Evolutionary conservation across 2,888 invertebrate genomes (phyloP).

Genomic region (Pseudococcus jackbeardsleyi): DNA sequence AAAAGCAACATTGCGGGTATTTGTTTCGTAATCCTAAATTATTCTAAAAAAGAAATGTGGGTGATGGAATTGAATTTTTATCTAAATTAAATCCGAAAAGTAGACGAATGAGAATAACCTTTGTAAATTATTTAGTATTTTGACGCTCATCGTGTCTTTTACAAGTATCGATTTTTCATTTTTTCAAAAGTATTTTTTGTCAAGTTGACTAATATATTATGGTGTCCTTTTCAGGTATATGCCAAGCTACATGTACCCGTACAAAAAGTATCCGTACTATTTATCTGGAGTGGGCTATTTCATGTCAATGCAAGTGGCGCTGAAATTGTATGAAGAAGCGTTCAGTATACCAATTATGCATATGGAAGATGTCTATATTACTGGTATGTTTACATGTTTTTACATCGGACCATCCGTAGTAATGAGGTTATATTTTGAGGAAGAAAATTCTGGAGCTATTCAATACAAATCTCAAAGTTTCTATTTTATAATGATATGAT

Average conservation of each 20-base stretch:
- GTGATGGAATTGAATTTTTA: not conserved
- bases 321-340: slow-evolving; percentile 77
- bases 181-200: not conserved
- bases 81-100: not conserved
- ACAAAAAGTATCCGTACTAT: slow-evolving; percentile 82
- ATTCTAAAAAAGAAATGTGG: not conserved
- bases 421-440: too few species aligned
- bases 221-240: slow-evolving; percentile 76
- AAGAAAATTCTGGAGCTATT: too few species aligned
- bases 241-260: slow-evolving; percentile 82
- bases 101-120: not conserved
- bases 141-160: not conserved
- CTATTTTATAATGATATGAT: too few species aligned
- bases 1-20: not conserved
- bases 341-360: slow-evolving; percentile 79
- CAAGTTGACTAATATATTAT: not conserved
- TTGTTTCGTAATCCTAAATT: not conserved
- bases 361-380: slow-evolving; percentile 83
- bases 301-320: slow-evolving; percentile 78
- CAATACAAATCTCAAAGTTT: too few species aligned
- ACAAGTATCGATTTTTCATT: not conserved
- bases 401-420: too few species aligned
- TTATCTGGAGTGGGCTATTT: slow-evolving; percentile 85
- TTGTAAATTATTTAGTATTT: not conserved
- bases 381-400: slow-evolving; percentile 71